phyloP scores from a whole-genome alignment of 2,113 vertebrate genomes.

The Antechinus stuartii region DNA sequence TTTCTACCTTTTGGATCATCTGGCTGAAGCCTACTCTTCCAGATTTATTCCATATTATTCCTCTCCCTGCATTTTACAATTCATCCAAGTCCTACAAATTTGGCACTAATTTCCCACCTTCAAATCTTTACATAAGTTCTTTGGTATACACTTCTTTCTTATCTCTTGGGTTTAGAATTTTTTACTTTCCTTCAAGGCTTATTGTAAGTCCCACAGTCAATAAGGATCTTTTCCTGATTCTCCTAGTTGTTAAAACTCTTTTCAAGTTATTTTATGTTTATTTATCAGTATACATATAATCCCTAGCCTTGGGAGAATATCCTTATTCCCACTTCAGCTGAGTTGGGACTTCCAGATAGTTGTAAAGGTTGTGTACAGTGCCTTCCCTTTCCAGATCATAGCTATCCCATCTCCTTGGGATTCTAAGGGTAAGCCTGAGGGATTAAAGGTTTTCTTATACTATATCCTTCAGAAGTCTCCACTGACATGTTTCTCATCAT shows the following conservation, averaged over 20 bases:
- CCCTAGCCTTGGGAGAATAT: background rate
- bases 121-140: background rate
- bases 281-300: background rate
- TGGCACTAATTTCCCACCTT: background rate
- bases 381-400: background rate
- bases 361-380: background rate
- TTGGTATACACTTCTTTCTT: background rate
- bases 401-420: background rate
- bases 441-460: background rate
- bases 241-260: background rate
- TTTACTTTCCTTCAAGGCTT: background rate
- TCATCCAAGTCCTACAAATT: background rate
- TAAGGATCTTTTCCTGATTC: background rate
- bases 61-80: background rate
- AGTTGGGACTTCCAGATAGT: background rate
- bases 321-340: background rate
- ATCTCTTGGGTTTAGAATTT: background rate
- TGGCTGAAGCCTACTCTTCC: background rate
- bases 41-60: background rate
- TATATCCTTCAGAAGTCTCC: background rate
- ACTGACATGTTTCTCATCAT: background rate
- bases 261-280: background rate
- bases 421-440: background rate
- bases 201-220: background rate
- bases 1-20: background rate